These are phyloP conservation scores for Arge pagana DNA, from an alignment of 2,888 invertebrate genomes.

Conservation along the genomic window DNA sequence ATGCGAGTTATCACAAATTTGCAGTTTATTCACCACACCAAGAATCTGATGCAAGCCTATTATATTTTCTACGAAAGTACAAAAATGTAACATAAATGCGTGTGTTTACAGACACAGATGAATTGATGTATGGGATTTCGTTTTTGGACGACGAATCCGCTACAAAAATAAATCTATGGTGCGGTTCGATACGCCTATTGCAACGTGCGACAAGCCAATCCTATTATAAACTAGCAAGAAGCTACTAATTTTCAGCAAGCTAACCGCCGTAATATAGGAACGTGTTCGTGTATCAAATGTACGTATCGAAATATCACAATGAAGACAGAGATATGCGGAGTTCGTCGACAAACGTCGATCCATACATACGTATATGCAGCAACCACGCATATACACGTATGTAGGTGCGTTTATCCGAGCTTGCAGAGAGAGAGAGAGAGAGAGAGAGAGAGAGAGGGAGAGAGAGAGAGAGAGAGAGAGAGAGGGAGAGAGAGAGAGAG, in stretches of 20 bases:
- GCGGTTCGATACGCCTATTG: background rate
- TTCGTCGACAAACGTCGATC: too few species aligned
- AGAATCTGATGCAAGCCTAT: constrained; percentile 49
- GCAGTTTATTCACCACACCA: constrained; percentile 57
- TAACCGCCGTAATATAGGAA: constrained; percentile 5
- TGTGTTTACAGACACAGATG: constrained; percentile 9
- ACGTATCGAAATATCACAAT: constrained; percentile 16
- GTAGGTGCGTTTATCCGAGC: constrained; percentile 9
- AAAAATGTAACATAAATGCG: constrained; percentile 13
- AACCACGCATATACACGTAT: too few species aligned
- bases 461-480: constrained; percentile 28
- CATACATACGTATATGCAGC: too few species aligned
- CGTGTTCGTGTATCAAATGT: background rate
- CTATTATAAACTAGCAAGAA: constrained; percentile 4
- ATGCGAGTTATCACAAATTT: constrained; percentile 56
- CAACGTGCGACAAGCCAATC: background rate
- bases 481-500: constrained; percentile 17
- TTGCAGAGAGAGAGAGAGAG: constrained; percentile 1
- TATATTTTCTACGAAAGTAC: constrained; percentile 19
- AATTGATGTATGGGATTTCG: background rate
- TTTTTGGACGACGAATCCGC: constrained; percentile 4
- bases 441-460: constrained; percentile 39
- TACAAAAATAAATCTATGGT: constrained; percentile 4
- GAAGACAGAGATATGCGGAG: too few species aligned
- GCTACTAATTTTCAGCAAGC: background rate